These are phyloP conservation scores for Molanna angustata DNA, from an alignment of 2,888 invertebrate species.

Conservation along the genomic window DNA sequence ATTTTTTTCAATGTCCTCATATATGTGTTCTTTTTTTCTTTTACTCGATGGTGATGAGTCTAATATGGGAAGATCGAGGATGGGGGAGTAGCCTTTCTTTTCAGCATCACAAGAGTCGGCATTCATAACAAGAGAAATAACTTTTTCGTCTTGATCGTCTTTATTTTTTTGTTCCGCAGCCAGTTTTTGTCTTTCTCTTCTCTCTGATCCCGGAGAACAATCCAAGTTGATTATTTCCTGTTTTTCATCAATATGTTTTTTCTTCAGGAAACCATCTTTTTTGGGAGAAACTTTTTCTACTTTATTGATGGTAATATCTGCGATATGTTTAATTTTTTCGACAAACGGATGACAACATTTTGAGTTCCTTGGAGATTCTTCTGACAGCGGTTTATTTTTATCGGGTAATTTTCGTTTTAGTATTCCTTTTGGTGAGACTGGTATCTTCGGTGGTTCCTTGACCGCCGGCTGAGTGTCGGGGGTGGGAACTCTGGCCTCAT, in stretches of 20 bases:
- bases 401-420: conserved; percentile 53
- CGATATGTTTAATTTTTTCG: conserved; percentile 62
- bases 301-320: conserved; percentile 58
- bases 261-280: conserved; percentile 43
- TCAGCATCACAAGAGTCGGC: conserved; percentile 10
- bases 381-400: conserved; percentile 39
- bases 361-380: conserved; percentile 50
- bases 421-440: conserved; percentile 53
- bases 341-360: conserved; percentile 62
- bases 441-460: conserved; percentile 43
- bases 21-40: conserved; percentile 59
- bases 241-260: conserved; percentile 46
- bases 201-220: conserved; percentile 60
- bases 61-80: conserved; percentile 35
- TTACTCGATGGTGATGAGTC: conserved; percentile 49
- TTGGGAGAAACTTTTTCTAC: conserved; percentile 42
- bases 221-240: conserved; percentile 60
- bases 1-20: conserved; percentile 59
- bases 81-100: conserved; percentile 8
- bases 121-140: conserved; percentile 27
- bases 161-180: conserved; percentile 35
- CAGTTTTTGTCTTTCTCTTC: conserved; percentile 51
- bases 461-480: conserved; percentile 19
- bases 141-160: conserved; percentile 20
- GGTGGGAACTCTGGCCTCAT: conserved; percentile 37